Conservation (phyloP, 2,797 vertebrate species). For the Hippoglossus hippoglossus region DNA sequence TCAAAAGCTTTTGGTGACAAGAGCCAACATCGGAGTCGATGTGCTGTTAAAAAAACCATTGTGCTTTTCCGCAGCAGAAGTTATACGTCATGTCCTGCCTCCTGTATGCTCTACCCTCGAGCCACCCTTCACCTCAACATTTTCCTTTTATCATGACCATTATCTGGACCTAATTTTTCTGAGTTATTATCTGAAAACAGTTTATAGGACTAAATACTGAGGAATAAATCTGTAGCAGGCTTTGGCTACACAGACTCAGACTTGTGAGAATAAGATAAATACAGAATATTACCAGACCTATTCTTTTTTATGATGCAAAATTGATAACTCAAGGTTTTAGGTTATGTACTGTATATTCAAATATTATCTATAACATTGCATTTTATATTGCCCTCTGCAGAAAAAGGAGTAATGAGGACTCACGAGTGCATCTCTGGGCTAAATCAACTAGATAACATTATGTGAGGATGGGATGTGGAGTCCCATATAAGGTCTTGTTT, state of each 20-base stretch:
- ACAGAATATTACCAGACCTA: neutral
- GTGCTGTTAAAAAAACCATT: too few relatives aligned
- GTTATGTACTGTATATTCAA: neutral
- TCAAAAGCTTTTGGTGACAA: too few relatives aligned
- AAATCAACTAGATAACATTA: slow-evolving; percentile 30
- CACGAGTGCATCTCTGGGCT: slow-evolving; percentile 11
- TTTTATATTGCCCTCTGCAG: neutral
- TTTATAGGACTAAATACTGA: neutral
- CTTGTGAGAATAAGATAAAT: neutral
- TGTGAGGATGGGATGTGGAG: slow-evolving; percentile 14
- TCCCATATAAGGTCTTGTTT: slow-evolving; percentile 58
- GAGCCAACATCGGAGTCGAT: too few relatives aligned
- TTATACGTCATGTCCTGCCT: too few relatives aligned
- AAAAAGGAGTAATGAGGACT: slow-evolving; percentile 7
- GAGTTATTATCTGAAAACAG: neutral
- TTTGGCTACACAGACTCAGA: neutral
- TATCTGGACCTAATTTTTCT: too few relatives aligned
- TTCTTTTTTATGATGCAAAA: neutral
- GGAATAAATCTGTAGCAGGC: neutral
- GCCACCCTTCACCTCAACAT: too few relatives aligned
- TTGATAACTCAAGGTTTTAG: neutral
- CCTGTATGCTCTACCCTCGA: too few relatives aligned
- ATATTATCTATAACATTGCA: neutral
- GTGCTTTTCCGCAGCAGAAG: too few relatives aligned
- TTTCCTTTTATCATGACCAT: too few relatives aligned